Percentiles rank a stretch among this genome's conserved stretches.
phyloP scores from a whole-genome alignment of 2,113 vertebrate species.

The Danio rerio region GRCz12tu NC_133194.1:6254001-6254500 shows the following conservation, averaged over 20 bases:
- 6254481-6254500: conserved; percentile 66
- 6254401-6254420: conserved; percentile 61
- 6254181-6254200: conserved; percentile 79
- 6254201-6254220: conserved; percentile 84
- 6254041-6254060: conserved; percentile 78
- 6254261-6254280: conserved; percentile 82
- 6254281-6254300: conserved; percentile 81
- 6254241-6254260: conserved; percentile 71
- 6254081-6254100: conserved; percentile 79
- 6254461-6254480: conserved; percentile 69
- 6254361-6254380: conserved; percentile 70
- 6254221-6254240: conserved; percentile 79
- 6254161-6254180: conserved; percentile 82
- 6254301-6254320: conserved; percentile 77
- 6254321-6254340: conserved; percentile 65
- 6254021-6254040: conserved; percentile 77
- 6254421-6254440: conserved; percentile 64
- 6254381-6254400: conserved; percentile 75
- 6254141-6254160: conserved; percentile 77
- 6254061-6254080: conserved; percentile 76
- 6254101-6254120: conserved; percentile 79
- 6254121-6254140: conserved; percentile 82
- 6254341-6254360: conserved; percentile 69
- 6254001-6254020: conserved; percentile 79
- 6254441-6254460: conserved; percentile 65